Conservation (phyloP, 2,888 invertebrate genomes). For the Lathronympha strigana region DNA sequence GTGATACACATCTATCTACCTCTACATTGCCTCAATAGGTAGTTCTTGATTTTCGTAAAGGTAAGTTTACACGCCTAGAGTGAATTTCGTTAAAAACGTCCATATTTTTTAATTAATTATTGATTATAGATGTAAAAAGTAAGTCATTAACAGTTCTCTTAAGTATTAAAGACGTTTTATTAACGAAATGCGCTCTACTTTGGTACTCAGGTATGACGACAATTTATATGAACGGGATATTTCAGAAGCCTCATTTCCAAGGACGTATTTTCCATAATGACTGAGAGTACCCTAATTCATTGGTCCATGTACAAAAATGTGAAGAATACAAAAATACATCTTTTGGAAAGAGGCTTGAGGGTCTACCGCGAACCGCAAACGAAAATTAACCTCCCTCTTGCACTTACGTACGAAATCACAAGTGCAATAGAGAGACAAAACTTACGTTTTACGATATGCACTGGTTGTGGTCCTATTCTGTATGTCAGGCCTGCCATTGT, state of each 20-base stretch:
- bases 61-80: background rate
- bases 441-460: no score
- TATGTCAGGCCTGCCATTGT: conserved; percentile 31
- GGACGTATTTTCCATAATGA: background rate
- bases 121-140: background rate
- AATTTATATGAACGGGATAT: background rate
- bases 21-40: background rate
- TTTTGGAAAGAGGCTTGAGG: background rate
- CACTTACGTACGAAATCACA: no score
- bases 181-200: background rate
- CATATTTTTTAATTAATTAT: background rate
- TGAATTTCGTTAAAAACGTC: conserved; percentile 1
- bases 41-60: background rate
- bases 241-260: background rate
- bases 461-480: conserved; percentile 4
- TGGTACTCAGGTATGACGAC: conserved; percentile 12
- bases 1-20: background rate
- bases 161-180: background rate
- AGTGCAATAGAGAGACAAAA: no score
- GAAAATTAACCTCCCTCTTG: no score
- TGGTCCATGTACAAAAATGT: no score
- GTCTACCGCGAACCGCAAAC: no score
- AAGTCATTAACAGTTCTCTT: background rate
- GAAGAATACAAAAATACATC: background rate
- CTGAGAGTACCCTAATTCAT: no score